These are phyloP conservation scores for Erpetoichthys calabaricus DNA, from an alignment of 2,797 vertebrate genomes.

Conservation along the genomic window DNA sequence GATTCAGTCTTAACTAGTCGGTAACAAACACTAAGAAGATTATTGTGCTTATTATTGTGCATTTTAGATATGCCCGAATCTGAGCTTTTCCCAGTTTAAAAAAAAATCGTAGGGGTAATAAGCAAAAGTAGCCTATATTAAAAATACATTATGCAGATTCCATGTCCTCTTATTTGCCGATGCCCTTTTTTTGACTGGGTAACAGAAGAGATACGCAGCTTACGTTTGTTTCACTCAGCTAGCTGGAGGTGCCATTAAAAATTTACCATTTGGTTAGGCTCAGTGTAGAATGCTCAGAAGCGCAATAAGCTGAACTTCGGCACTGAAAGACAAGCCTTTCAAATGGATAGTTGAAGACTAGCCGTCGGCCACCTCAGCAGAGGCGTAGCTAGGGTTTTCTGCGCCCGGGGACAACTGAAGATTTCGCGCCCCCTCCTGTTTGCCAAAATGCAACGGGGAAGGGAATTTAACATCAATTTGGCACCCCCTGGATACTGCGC, in stretches of 20 bases:
- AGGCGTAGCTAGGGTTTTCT: no score
- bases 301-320: slow-evolving; percentile 54
- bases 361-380: slow-evolving; percentile 45
- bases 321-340: slow-evolving; percentile 43
- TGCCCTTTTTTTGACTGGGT: slow-evolving; percentile 53
- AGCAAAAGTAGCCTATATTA: no score
- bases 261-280: slow-evolving; percentile 66
- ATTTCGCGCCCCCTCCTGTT: no score
- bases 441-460: no score
- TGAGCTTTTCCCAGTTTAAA: no score
- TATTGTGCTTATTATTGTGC: no score
- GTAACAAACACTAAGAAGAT: no score
- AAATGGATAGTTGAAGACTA: slow-evolving; percentile 51
- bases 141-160: slow-evolving; percentile 60
- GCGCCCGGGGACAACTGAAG: no score
- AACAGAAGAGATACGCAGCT: slow-evolving; percentile 45
- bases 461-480: no score
- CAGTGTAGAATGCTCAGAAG: slow-evolving; percentile 46
- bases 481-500: no score
- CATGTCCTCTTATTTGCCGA: slow-evolving; percentile 63
- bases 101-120: no score
- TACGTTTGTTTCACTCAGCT: slow-evolving; percentile 60
- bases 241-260: slow-evolving; percentile 66
- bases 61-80: no score
- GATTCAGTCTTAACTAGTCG: slow-evolving; percentile 49